phyloP scores from a whole-genome alignment of 2,888 invertebrate species.

The Trissoscelio sp. region DNA sequence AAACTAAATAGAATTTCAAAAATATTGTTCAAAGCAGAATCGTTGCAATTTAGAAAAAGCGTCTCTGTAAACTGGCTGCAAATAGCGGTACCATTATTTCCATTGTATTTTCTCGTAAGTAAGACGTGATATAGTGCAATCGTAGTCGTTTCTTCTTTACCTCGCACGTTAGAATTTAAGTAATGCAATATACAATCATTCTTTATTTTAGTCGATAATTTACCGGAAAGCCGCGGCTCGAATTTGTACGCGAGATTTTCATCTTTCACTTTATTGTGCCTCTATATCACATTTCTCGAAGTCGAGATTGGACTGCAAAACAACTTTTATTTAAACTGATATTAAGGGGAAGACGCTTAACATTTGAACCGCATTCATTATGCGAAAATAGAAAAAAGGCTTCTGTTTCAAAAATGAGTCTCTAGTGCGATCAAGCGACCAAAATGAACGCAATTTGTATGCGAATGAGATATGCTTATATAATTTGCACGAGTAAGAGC shows the following conservation, averaged over 20 bases:
- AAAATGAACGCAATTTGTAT: slow-evolving; percentile 4
- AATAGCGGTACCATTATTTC: slow-evolving; percentile 7
- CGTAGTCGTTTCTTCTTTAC: slow-evolving; percentile 17
- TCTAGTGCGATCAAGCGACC: neutral
- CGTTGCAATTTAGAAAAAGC: too few species aligned
- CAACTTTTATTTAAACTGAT: neutral
- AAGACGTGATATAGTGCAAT: slow-evolving; percentile 42
- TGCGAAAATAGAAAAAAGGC: neutral
- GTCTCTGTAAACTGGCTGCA: neutral
- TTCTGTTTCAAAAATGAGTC: too few species aligned
- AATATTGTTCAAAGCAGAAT: too few species aligned
- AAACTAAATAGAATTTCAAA: too few species aligned
- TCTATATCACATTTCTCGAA: neutral
- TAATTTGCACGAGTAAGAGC: neutral
- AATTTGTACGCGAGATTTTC: slow-evolving; percentile 1
- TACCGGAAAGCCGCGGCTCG: neutral
- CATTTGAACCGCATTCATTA: neutral
- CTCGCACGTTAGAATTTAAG: slow-evolving; percentile 28
- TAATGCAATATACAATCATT: slow-evolving; percentile 37
- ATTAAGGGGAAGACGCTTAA: neutral
- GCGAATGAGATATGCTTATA: neutral
- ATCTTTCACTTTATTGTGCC: neutral
- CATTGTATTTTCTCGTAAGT: slow-evolving; percentile 17
- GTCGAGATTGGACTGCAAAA: neutral
- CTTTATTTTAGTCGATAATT: slow-evolving; percentile 10